Conservation (phyloP, 2,113 vertebrate genomes). For the Nanorana parkeri region DNA sequence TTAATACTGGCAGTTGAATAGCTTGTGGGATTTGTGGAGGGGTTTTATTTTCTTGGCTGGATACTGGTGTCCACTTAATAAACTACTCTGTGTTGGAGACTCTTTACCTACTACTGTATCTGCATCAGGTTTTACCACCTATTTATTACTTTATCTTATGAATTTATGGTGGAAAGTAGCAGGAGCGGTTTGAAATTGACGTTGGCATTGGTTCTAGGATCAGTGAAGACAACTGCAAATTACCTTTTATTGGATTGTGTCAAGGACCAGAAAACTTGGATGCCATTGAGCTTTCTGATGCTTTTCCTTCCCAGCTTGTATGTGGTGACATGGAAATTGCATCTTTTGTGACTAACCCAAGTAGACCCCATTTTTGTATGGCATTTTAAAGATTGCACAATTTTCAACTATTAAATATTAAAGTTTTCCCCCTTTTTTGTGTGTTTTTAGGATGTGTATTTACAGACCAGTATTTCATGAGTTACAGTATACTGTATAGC, state of each 20-base stretch:
- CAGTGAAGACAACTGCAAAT: background rate
- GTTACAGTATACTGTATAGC: too few species aligned
- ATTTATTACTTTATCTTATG: background rate
- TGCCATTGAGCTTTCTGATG: background rate
- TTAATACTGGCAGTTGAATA: background rate
- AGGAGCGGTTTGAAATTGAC: background rate
- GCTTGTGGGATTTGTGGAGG: background rate
- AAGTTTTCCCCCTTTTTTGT: background rate
- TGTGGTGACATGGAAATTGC: background rate
- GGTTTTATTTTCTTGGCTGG: background rate
- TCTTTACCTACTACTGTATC: background rate
- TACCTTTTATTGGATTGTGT: background rate
- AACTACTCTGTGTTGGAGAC: background rate
- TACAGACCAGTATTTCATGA: background rate
- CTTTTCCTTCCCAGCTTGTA: background rate
- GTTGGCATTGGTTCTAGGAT: background rate
- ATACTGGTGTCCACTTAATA: slow-evolving; percentile 12
- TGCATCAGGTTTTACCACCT: background rate
- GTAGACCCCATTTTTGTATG: background rate
- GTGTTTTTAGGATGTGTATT: background rate
- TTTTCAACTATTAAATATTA: too few species aligned
- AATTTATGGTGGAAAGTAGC: too few species aligned
- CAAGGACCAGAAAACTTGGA: background rate
- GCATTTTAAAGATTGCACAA: background rate
- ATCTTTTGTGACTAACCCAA: background rate